Evolutionary conservation across 2,113 vertebrate genomes (phyloP).

Genomic region (Upupa epops): DNA sequence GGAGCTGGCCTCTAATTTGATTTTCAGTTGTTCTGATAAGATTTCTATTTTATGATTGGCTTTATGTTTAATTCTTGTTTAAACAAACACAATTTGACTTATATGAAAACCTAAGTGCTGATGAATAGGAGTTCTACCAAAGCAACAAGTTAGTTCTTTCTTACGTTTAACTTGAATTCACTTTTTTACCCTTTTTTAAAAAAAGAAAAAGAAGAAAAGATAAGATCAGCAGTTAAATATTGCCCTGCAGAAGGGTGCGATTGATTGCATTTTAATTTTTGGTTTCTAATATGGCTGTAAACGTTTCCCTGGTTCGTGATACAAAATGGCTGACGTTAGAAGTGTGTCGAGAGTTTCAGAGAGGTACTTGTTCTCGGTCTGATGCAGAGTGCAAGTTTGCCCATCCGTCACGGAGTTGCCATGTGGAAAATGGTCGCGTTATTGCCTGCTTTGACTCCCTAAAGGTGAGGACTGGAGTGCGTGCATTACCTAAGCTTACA

Average conservation of each 20-base stretch:
- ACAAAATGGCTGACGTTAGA: slow-evolving; percentile 99
- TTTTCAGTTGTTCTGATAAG: slow-evolving; percentile 78
- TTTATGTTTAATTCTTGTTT: slow-evolving; percentile 78
- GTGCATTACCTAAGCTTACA: slow-evolving; percentile 8
- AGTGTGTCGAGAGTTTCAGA: slow-evolving; percentile 98
- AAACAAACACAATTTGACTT: slow-evolving; percentile 73
- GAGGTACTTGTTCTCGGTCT: slow-evolving; percentile 94
- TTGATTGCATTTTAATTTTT: slow-evolving; percentile 62
- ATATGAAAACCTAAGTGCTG: slow-evolving; percentile 80
- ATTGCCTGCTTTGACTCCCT: slow-evolving; percentile 99
- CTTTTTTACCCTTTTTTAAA: slow-evolving; percentile 71
- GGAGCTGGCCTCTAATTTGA: slow-evolving; percentile 79
- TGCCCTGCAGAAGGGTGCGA: slow-evolving; percentile 58
- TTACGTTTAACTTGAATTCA: slow-evolving; percentile 76
- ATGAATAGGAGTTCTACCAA: slow-evolving; percentile 79
- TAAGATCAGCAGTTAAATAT: slow-evolving; percentile 16
- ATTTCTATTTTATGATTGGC: slow-evolving; percentile 80
- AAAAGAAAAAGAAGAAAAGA: slow-evolving; percentile 12
- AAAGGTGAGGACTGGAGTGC: slow-evolving; percentile 84
- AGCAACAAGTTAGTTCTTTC: slow-evolving; percentile 76
- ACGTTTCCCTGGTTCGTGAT: slow-evolving; percentile 92
- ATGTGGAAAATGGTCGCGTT: slow-evolving; percentile 98
- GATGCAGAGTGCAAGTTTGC: slow-evolving; percentile 98
- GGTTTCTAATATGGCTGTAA: slow-evolving; percentile 85
- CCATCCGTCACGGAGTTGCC: slow-evolving; percentile 94